phyloP scores from a whole-genome alignment of 2,888 invertebrate species.

The Nomada hirtipes region DNA sequence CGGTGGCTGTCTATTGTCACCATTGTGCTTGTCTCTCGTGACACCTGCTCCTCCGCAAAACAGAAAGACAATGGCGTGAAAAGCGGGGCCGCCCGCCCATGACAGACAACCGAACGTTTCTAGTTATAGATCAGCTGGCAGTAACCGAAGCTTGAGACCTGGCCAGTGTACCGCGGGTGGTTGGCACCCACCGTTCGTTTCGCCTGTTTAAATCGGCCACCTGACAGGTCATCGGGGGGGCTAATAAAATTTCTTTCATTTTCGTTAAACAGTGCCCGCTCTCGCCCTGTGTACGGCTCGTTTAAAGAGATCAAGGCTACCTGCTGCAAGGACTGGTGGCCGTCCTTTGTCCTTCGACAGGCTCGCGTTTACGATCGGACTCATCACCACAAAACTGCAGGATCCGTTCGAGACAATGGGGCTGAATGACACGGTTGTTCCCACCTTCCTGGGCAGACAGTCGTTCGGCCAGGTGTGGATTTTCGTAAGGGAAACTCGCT shows the following conservation, averaged over 20 bases:
- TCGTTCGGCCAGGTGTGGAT: background rate
- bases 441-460: background rate
- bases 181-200: background rate
- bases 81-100: background rate
- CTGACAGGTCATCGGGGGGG: background rate
- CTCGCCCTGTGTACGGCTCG: background rate
- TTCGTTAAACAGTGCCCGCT: conserved; percentile 42
- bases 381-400: conserved; percentile 57
- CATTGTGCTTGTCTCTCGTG: conserved; percentile 66
- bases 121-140: conserved; percentile 33
- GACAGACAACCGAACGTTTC: background rate
- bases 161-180: conserved; percentile 15
- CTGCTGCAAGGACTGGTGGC: conserved; percentile 60
- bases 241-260: conserved; percentile 54
- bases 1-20: conserved; percentile 74
- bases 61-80: conserved; percentile 50
- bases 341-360: conserved; percentile 35
- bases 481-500: background rate
- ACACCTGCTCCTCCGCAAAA: conserved; percentile 70
- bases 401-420: conserved; percentile 46
- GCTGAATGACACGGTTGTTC: conserved; percentile 55
- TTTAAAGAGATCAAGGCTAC: conserved; percentile 23
- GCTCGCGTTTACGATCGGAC: conserved; percentile 41
- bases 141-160: background rate
- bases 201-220: background rate